A percentile compares a stretch with the other conserved stretches of the same genome.
Conservation (phyloP, 1,140 invertebrate genomes). For the Lordiphosa clarofinis region DNA sequence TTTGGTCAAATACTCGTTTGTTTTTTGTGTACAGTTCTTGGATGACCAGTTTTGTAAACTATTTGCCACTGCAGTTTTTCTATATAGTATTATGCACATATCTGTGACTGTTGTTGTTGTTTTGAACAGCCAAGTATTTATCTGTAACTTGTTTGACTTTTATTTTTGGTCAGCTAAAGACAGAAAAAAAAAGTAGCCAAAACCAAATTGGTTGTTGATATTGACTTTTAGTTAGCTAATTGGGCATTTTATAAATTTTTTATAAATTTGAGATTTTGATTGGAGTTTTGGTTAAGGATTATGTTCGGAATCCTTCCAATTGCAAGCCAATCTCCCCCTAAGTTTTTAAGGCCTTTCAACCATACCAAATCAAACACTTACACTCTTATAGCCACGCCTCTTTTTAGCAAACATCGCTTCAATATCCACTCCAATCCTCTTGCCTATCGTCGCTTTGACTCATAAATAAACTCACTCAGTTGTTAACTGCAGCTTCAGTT, state of each 20-base stretch:
- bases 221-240: constrained; percentile 69
- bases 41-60: constrained; percentile 64
- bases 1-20: constrained; percentile 61
- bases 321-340: no score
- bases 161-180: constrained; percentile 39
- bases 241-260: constrained; percentile 50
- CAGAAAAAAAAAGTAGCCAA: constrained; percentile 18
- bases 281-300: no score
- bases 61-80: constrained; percentile 25
- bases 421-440: background rate
- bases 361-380: no score
- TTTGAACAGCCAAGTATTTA: constrained; percentile 15
- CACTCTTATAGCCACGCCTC: background rate
- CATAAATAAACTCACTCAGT: constrained; percentile 3
- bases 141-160: constrained; percentile 42
- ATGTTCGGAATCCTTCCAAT: no score
- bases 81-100: constrained; percentile 11
- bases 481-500: constrained; percentile 9
- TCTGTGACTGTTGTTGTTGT: constrained; percentile 11
- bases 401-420: background rate
- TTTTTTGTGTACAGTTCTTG: constrained; percentile 59
- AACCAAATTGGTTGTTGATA: constrained; percentile 66
- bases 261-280: constrained; percentile 16
- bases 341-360: no score
- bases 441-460: background rate